These are phyloP conservation scores for Takifugu ocellatus DNA, from an alignment of 2,797 vertebrate genomes.

Conservation along the genomic window DNA sequence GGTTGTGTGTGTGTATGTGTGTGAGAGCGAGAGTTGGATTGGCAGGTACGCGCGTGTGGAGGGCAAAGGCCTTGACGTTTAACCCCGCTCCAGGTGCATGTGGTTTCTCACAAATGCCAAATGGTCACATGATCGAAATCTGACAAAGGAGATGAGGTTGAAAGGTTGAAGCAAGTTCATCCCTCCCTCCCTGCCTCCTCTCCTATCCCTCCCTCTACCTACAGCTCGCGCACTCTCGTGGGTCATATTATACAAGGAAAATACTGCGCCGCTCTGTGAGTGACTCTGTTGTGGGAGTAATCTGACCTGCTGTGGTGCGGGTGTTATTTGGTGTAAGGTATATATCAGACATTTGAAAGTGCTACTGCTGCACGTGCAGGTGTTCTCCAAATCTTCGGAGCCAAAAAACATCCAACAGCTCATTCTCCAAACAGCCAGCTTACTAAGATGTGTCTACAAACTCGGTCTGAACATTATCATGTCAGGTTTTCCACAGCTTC, in stretches of 20 bases:
- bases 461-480: constrained; percentile 31
- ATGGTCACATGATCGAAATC: constrained; percentile 78
- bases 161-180: constrained; percentile 60
- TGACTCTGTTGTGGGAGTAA: constrained; percentile 24
- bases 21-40: constrained; percentile 13
- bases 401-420: constrained; percentile 25
- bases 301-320: constrained; percentile 52
- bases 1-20: constrained; percentile 11
- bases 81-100: constrained; percentile 87
- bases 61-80: constrained; percentile 78
- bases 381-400: constrained; percentile 43
- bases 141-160: constrained; percentile 68
- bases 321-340: not conserved
- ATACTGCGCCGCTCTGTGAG: constrained; percentile 27
- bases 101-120: constrained; percentile 88
- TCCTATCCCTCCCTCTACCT: constrained; percentile 22
- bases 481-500: constrained; percentile 49
- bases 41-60: constrained; percentile 29
- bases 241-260: constrained; percentile 48
- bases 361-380: constrained; percentile 21
- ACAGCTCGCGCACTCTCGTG: constrained; percentile 34
- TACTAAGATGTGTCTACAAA: constrained; percentile 32
- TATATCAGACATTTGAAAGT: no score
- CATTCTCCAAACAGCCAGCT: constrained; percentile 38
- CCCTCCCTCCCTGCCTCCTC: constrained; percentile 23